Conservation (phyloP, 2,797 vertebrate species). For the Rhabdophis nuchalis region DNA sequence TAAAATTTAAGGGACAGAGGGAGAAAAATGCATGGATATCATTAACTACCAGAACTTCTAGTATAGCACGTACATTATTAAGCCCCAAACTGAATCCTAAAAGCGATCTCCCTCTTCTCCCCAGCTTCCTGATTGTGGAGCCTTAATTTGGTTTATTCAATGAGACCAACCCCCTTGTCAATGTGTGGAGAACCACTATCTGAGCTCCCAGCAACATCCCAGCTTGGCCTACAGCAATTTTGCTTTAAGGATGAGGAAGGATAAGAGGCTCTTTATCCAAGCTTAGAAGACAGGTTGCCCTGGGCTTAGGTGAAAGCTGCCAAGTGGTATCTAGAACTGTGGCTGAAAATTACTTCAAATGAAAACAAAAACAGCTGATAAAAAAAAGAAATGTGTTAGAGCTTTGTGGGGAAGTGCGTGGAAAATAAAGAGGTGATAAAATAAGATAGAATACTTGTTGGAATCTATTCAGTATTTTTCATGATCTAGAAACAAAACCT, state of each 20-base stretch:
- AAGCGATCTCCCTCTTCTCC: neutral
- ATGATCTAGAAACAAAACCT: neutral
- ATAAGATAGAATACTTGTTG: neutral
- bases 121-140: neutral
- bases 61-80: neutral
- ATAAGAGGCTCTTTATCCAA: neutral
- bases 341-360: neutral
- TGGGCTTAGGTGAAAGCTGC: neutral
- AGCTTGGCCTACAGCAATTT: neutral
- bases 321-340: neutral
- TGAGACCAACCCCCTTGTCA: neutral
- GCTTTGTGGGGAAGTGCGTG: neutral
- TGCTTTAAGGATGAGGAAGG: neutral
- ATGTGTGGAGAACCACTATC: neutral
- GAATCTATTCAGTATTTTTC: neutral
- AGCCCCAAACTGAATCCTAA: neutral
- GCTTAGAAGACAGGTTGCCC: neutral
- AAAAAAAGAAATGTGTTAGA: neutral
- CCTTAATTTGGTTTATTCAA: neutral
- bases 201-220: neutral
- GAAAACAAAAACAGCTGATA: neutral
- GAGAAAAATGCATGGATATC: neutral
- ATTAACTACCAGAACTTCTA: neutral
- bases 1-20: neutral
- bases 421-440: neutral